Base-by-base conservation (phyloP, 2,888 invertebrate species). In the Autographa pulchrina region DNA sequence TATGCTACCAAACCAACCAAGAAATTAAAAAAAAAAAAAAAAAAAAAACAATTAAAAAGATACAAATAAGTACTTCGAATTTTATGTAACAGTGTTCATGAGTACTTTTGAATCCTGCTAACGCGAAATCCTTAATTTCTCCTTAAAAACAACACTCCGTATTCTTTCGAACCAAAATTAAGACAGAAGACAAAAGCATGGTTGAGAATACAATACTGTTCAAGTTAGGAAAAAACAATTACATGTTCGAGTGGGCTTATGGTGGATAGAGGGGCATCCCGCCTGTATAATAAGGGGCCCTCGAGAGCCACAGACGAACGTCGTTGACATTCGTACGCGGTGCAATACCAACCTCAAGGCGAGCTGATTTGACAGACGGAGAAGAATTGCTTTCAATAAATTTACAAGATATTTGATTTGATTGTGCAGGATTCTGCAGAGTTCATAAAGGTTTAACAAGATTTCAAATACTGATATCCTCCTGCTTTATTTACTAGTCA, bases 241-340 rank as follows among this genome's bases (percentile, higher is more conserved):
- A 78, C 77, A 72, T 54, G 69, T 75, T 75, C 48, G 48, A 78
- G 78, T 58, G 48, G 54, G 70, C 74, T 79, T 78, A 80, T 72
- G 75, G 68, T 62, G 74, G 78, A 78, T 78, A 79, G 43, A 60
- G 65, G 71, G 72, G 32, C 64, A 62, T 68, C 69, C 66, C 41
- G 54, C 60, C 65, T 43, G 63, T 72, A 68, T 77, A 75, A 81
- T 70, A 82, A 81, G 65, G 66, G 65, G 68, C 54, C 52, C 74
- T 82, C 64, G 66, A 79, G 69, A 61, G 59, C 68, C 70, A 75
- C 77, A 76, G 80, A 73, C 75, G 75, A 72, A 73, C 69, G 76
- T 75, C 81, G 62, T 83, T 84, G 82, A 82, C 81, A 80, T 82
- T 78, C 60, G 72, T 68, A 64, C 69, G 74, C 52, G 71, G 70